A percentile compares a stretch with the other conserved stretches of the same genome.
Evolutionary conservation across 2,888 invertebrate genomes (phyloP).

Genomic region (Eupithecia subumbrata): DNA sequence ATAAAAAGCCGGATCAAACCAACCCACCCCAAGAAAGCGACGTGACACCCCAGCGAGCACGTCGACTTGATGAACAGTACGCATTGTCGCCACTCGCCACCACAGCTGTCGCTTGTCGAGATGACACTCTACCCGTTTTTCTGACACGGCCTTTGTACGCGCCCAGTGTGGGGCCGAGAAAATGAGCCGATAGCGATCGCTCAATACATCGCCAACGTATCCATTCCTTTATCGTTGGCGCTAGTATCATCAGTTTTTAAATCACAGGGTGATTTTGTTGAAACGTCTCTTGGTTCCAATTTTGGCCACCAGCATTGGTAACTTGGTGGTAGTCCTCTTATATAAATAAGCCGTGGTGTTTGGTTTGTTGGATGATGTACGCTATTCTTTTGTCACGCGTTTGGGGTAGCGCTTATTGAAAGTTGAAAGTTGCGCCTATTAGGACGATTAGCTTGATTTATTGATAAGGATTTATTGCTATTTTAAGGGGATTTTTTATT

Average conservation of each 20-base stretch:
- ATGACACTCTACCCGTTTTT: slow-evolving; percentile 79
- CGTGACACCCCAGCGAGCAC: slow-evolving; percentile 60
- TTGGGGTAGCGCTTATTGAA: slow-evolving; percentile 52
- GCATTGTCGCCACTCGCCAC: slow-evolving; percentile 73
- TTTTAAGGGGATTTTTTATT: slow-evolving; percentile 32
- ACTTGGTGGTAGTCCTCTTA: slow-evolving; percentile 65
- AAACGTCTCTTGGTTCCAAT: background rate
- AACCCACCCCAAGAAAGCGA: slow-evolving; percentile 45
- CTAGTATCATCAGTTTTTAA: background rate
- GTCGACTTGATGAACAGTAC: slow-evolving; percentile 77
- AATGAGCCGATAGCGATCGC: slow-evolving; percentile 82
- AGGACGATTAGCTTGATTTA: slow-evolving; percentile 45
- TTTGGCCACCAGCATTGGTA: slow-evolving; percentile 1
- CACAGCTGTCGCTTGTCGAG: slow-evolving; percentile 81
- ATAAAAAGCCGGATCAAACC: slow-evolving; percentile 12
- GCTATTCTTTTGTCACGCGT: slow-evolving; percentile 68
- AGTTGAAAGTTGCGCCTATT: slow-evolving; percentile 54
- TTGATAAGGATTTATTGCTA: slow-evolving; percentile 43
- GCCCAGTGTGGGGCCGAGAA: slow-evolving; percentile 69
- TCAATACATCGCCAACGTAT: slow-evolving; percentile 57
- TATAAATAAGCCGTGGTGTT: slow-evolving; percentile 80
- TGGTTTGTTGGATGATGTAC: slow-evolving; percentile 73
- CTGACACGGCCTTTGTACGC: slow-evolving; percentile 72
- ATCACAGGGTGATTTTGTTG: slow-evolving; percentile 1
- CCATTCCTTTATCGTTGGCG: background rate